Evolutionary conservation across 2,797 vertebrate species (phyloP).

Genomic region (Menidia menidia): DNA sequence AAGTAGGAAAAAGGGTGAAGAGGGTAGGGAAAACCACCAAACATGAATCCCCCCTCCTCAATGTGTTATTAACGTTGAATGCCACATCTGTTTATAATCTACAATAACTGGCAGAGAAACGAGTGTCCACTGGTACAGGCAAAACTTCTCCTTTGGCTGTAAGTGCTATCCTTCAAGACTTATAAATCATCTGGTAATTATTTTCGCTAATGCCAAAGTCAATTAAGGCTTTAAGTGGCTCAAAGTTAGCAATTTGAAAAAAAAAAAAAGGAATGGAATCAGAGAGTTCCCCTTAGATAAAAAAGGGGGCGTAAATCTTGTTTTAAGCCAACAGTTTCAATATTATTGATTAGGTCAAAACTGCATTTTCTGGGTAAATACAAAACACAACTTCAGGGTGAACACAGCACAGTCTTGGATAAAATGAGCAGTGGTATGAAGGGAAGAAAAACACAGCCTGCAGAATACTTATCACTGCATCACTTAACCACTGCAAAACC

Average conservation of each 20-base stretch:
- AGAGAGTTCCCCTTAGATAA: conserved; percentile 11
- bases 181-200: conserved; percentile 58
- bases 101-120: conserved; percentile 39
- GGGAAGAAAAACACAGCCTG: conserved; percentile 42
- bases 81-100: conserved; percentile 74
- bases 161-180: conserved; percentile 52
- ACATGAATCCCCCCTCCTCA: conserved; percentile 36
- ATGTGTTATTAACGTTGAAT: conserved; percentile 53
- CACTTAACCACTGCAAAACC: conserved; percentile 56
- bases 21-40: conserved; percentile 41
- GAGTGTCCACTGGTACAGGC: conserved; percentile 35
- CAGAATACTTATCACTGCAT: conserved; percentile 60
- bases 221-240: conserved; percentile 52
- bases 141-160: conserved; percentile 60
- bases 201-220: conserved; percentile 60
- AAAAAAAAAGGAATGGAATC: conserved; percentile 28
- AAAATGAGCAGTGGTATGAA: conserved; percentile 14
- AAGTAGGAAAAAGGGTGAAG: conserved; percentile 3
- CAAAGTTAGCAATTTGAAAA: conserved; percentile 36
- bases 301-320: conserved; percentile 1
- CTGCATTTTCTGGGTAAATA: background rate
- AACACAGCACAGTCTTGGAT: background rate
- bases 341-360: conserved; percentile 1
- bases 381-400: conserved; percentile 5
- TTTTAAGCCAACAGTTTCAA: conserved; percentile 9